Conservation (phyloP, 92 coral and sea anemone species). For the Porites lobata region DNA sequence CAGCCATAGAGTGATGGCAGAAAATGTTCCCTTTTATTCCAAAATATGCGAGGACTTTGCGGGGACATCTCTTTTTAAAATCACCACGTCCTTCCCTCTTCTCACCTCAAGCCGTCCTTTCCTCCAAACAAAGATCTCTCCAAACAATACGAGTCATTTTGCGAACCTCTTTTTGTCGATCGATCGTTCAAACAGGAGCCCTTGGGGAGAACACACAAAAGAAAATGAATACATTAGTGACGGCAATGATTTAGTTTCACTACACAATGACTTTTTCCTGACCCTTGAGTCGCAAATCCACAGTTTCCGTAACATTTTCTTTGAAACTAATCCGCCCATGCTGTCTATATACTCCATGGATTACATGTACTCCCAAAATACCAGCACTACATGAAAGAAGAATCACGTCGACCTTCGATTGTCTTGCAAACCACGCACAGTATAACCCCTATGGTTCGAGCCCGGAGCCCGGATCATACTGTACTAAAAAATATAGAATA, state of each 20-base stretch:
- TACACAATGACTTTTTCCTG: constrained; percentile 15
- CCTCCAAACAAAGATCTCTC: neutral
- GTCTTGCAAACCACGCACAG: constrained; percentile 7
- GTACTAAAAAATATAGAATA: neutral
- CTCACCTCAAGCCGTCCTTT: constrained; percentile 21
- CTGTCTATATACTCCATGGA: neutral
- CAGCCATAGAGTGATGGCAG: constrained; percentile 52
- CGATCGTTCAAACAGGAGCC: constrained; percentile 2
- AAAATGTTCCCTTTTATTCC: constrained; percentile 30
- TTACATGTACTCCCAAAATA: constrained; percentile 46
- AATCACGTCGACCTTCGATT: constrained; percentile 21
- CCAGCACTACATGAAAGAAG: constrained; percentile 5
- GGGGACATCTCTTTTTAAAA: constrained; percentile 29
- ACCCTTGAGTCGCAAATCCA: constrained; percentile 11
- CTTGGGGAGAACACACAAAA: constrained; percentile 33
- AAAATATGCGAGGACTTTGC: constrained; percentile 1
- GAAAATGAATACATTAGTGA: constrained; percentile 19
- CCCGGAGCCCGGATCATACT: neutral
- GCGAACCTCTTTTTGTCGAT: neutral
- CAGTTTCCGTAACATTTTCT: constrained; percentile 31
- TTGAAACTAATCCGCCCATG: constrained; percentile 37
- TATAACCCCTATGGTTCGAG: constrained; percentile 21
- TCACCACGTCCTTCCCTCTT: constrained; percentile 8
- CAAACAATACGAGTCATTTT: neutral
- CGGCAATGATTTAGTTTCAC: constrained; percentile 29